These are phyloP conservation scores for Malurus cyaneus DNA, from an alignment of 2,113 vertebrate species.

Conservation along the genomic window DNA sequence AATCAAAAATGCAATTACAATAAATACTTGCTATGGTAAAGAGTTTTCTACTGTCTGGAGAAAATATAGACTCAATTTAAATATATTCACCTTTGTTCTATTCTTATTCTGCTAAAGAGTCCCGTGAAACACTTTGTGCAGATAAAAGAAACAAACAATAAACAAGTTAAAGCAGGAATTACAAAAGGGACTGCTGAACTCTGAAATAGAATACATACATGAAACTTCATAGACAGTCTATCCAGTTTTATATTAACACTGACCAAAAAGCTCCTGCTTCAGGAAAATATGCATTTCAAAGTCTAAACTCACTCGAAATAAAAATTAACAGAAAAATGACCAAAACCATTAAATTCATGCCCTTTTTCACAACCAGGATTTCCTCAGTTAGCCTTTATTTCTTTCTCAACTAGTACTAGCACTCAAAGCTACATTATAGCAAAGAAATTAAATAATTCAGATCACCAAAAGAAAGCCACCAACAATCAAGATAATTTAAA, in stretches of 20 bases:
- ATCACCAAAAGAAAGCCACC: not conserved
- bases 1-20: conserved; percentile 25
- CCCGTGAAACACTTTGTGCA: not conserved
- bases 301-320: not conserved
- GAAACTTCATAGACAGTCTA: not conserved
- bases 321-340: not conserved
- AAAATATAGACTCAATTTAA: not conserved
- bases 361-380: not conserved
- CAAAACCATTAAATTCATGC: not conserved
- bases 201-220: not conserved
- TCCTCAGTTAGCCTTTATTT: not conserved
- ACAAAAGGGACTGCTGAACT: not conserved
- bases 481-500: not conserved
- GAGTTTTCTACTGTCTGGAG: not conserved
- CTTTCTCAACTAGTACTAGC: not conserved
- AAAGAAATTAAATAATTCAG: not conserved
- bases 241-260: not conserved
- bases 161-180: not conserved
- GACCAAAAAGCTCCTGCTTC: not conserved
- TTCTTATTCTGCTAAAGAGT: not conserved
- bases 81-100: not conserved
- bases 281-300: not conserved
- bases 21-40: not conserved
- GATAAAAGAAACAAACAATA: not conserved
- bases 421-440: not conserved